Evolutionary conservation across 2,888 invertebrate species (phyloP), one percentile per base, ranked within the genome.

Genomic region (Acrocera orbiculus): DNA sequence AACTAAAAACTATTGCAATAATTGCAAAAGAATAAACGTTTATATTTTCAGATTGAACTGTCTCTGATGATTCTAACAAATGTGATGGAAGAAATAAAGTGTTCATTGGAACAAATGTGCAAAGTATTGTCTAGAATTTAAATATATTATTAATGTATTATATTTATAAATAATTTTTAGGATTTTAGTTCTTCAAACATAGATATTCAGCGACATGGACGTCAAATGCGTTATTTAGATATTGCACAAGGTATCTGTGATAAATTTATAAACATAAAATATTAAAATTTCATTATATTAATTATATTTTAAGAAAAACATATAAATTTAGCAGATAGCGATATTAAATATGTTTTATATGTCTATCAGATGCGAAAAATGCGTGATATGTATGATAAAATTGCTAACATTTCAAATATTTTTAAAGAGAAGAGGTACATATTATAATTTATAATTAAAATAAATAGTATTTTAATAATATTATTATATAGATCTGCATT

Each of bases 71-170:
- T 67, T 28, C 54, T 73, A 45, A 67, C 69, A 31, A 60, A 61
- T 44, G 59, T 74, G 46, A 62, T 69, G 42, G 60, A 64, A 31
- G 70, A 72, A 52, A 64, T 70, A 26, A 70, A 72, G 52, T 61
- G 63, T 39, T 69, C 69, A 11, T 51, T 74, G 41, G 70, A 71
- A 49, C 66, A 69, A 52, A 68, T 73, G 43, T 69, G 73, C 44
- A 61, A 63, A 47, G 58, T 58, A 44, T 39, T 46, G 44, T 27
- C 6, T 27, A 13, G 6, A 28, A 27, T n/a, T 20, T 25, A 20
- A 29, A 10, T n/a, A 31, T 13, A 16, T n/a, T 31, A 10, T 16
- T 22, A 22, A 8, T 6, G 4, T 6, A 4, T 10, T 10, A 22
- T 6, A 22, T 19, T 19, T 19, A 19, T 7, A 2, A 19, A 19